Evolutionary conservation across 2,113 vertebrate genomes (phyloP).

Genomic region (Poeciliopsis retropinna): DNA sequence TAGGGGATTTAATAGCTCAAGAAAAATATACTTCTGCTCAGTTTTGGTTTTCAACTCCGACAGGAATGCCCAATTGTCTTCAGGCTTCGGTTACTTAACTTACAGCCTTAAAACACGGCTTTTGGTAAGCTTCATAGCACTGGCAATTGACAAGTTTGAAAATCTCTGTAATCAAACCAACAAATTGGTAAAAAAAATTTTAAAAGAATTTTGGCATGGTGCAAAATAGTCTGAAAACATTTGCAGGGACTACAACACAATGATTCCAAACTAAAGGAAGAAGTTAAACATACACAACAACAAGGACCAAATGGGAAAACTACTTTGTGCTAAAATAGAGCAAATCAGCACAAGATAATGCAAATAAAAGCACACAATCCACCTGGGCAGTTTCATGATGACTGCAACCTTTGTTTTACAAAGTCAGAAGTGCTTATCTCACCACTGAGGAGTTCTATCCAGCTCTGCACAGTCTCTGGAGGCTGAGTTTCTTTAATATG

Average conservation of each 20-base stretch:
- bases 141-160: no score
- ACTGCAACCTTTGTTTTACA: constrained; percentile 1
- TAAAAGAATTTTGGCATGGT: neutral
- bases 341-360: neutral
- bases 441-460: constrained; percentile 99
- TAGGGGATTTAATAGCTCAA: no score
- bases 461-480: constrained; percentile 97
- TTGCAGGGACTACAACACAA: neutral
- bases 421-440: constrained; percentile 62
- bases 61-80: no score
- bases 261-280: neutral
- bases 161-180: no score
- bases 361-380: neutral
- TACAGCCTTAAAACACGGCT: no score
- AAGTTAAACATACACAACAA: neutral
- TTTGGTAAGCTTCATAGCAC: no score
- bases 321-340: neutral
- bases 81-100: no score
- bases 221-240: no score
- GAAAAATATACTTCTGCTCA: no score
- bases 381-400: neutral
- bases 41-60: no score
- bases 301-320: neutral
- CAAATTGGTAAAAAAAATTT: no score
- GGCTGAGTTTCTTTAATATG: constrained; percentile 97